phyloP scores from a whole-genome alignment of 2,797 vertebrate species.

The Myotis pilosus region DNA sequence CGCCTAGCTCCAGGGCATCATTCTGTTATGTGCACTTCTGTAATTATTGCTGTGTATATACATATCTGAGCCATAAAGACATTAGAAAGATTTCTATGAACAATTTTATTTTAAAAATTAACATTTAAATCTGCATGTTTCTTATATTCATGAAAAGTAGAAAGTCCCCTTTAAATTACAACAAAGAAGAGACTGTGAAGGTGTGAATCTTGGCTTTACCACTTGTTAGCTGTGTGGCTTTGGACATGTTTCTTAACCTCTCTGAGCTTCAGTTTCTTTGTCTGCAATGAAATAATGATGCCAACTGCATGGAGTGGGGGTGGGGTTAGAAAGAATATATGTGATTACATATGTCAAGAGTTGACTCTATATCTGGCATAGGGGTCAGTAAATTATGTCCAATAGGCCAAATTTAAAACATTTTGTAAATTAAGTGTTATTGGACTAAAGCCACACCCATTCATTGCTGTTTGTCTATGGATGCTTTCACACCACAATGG shows the following conservation, averaged over 20 bases:
- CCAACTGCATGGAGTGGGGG: neutral
- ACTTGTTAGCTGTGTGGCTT: neutral
- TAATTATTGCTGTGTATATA: neutral
- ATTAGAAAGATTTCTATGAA: neutral
- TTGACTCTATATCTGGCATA: neutral
- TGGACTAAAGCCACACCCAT: neutral
- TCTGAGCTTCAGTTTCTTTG: constrained; percentile 1
- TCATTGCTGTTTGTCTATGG: neutral
- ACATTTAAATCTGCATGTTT: neutral
- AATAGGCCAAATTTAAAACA: neutral
- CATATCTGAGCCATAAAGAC: neutral
- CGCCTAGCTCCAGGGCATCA: neutral
- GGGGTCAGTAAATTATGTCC: neutral
- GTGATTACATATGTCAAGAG: neutral
- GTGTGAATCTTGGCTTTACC: neutral
- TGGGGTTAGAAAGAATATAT: neutral
- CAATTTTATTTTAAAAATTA: neutral
- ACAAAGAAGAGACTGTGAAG: neutral
- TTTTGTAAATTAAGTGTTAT: neutral
- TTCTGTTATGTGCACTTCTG: neutral
- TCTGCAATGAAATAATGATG: neutral
- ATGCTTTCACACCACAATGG: neutral
- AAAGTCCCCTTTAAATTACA: neutral
- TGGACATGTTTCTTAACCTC: neutral
- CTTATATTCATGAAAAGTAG: neutral